A percentile compares a stretch with the other conserved stretches of the same genome.
phyloP scores from a whole-genome alignment of 2,888 invertebrate species.

The Trichopoda pennipes region DNA sequence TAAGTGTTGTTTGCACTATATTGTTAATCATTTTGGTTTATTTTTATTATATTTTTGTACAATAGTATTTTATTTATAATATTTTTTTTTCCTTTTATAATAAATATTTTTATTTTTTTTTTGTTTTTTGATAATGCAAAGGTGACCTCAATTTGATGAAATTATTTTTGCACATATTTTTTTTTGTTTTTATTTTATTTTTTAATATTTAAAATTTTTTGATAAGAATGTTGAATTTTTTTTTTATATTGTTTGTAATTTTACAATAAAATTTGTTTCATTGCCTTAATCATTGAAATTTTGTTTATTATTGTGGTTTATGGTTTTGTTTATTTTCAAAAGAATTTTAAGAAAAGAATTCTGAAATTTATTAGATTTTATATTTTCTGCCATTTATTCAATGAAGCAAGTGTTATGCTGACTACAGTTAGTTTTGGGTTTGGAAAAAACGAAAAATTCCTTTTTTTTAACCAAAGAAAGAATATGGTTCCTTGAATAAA shows the following conservation, averaged over 20 bases:
- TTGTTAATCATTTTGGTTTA: slow-evolving; percentile 67
- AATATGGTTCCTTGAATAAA: too few relatives aligned
- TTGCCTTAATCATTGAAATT: slow-evolving; percentile 15
- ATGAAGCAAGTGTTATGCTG: too few relatives aligned
- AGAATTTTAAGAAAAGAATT: too few relatives aligned
- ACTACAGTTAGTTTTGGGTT: too few relatives aligned
- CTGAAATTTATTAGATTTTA: too few relatives aligned
- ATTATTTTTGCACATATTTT: slow-evolving; percentile 60
- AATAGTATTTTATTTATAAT: slow-evolving; percentile 54
- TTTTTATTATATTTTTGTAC: slow-evolving; percentile 41
- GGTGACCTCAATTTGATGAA: slow-evolving; percentile 70
- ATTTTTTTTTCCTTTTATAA: slow-evolving; percentile 49
- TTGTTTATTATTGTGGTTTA: slow-evolving; percentile 2
- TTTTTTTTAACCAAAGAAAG: too few relatives aligned
- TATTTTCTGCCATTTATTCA: too few relatives aligned
- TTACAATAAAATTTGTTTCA: slow-evolving; percentile 25
- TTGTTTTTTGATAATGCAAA: slow-evolving; percentile 69
- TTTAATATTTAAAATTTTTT: slow-evolving; percentile 34
- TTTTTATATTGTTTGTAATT: slow-evolving; percentile 28
- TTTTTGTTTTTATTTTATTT: slow-evolving; percentile 3
- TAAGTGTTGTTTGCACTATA: slow-evolving; percentile 61
- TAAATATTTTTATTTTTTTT: slow-evolving; percentile 49
- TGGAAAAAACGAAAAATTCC: too few relatives aligned
- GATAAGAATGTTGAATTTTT: slow-evolving; percentile 55
- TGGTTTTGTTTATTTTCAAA: not conserved